Evolutionary conservation across 2,797 vertebrate genomes (phyloP).

Genomic region (Sandelia bainsii): DNA sequence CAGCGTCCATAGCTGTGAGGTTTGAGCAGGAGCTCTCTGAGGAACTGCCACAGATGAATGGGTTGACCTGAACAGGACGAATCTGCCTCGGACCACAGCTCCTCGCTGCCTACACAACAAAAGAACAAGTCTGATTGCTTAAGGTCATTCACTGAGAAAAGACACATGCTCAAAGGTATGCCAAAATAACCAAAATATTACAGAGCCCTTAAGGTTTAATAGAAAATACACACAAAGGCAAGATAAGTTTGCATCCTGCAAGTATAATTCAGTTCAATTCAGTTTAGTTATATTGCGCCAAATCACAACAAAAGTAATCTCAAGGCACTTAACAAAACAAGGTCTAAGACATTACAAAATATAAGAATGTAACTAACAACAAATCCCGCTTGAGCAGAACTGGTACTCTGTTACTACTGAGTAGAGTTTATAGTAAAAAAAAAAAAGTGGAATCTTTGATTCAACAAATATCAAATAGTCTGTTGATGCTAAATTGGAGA

Average conservation of each 20-base stretch:
- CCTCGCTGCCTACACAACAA: slow-evolving; percentile 71
- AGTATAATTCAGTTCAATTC: too few relatives aligned
- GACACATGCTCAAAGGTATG: rapidly evolving
- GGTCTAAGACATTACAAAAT: too few relatives aligned
- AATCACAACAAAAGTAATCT: too few relatives aligned
- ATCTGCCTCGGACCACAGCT: slow-evolving; percentile 93
- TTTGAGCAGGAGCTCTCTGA: slow-evolving; percentile 95
- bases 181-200: not conserved
- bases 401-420: too few relatives aligned
- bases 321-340: too few relatives aligned
- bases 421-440: too few relatives aligned
- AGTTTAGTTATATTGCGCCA: too few relatives aligned
- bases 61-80: slow-evolving; percentile 95
- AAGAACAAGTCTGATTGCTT: not conserved
- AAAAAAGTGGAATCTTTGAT: too few relatives aligned
- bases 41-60: slow-evolving; percentile 99
- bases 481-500: slow-evolving; percentile 7
- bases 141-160: not conserved
- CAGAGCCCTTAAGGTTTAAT: not conserved
- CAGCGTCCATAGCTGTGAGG: slow-evolving; percentile 96
- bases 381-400: too few relatives aligned
- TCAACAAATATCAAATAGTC: not conserved
- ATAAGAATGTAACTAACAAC: too few relatives aligned
- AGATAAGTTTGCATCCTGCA: not conserved
- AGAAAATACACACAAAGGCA: not conserved